A percentile compares a stretch with the other conserved stretches of the same genome.
Conservation (phyloP, 2,797 vertebrate genomes). For the Pterois miles region DNA sequence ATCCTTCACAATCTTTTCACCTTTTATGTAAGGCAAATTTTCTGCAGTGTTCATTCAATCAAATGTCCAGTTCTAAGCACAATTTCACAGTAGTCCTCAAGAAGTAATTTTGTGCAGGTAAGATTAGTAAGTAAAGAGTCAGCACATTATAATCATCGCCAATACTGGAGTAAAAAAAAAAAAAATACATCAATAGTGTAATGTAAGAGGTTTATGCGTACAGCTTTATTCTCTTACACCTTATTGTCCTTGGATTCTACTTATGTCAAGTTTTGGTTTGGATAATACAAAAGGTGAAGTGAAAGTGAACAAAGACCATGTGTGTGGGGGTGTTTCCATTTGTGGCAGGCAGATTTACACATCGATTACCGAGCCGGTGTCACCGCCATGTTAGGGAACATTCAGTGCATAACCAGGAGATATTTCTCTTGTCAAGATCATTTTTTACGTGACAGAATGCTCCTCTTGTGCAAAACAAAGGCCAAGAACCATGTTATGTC, state of each 20-base stretch:
- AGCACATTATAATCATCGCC: slow-evolving; percentile 48
- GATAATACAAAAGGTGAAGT: slow-evolving; percentile 35
- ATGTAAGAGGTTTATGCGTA: slow-evolving; percentile 19
- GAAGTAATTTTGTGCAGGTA: slow-evolving; percentile 39
- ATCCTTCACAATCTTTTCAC: background rate
- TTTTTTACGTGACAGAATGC: slow-evolving; percentile 58
- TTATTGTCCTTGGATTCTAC: slow-evolving; percentile 42
- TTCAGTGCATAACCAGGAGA: slow-evolving; percentile 54
- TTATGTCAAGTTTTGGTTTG: slow-evolving; percentile 23
- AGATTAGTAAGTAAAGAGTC: slow-evolving; percentile 57
- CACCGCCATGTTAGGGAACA: slow-evolving; percentile 37
- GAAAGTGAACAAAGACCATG: slow-evolving; percentile 24
- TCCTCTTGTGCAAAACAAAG: slow-evolving; percentile 49
- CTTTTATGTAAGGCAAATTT: slow-evolving; percentile 35
- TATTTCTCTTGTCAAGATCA: slow-evolving; percentile 60
- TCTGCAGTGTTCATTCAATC: slow-evolving; percentile 30
- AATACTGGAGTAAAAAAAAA: slow-evolving; percentile 15
- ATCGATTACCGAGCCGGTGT: slow-evolving; percentile 48
- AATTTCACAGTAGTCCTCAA: slow-evolving; percentile 37
- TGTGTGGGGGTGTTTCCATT: slow-evolving; percentile 15
- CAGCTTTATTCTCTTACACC: slow-evolving; percentile 29
- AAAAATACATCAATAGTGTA: slow-evolving; percentile 18
- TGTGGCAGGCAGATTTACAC: slow-evolving; percentile 53
- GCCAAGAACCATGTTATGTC: slow-evolving; percentile 32
- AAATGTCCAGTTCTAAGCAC: slow-evolving; percentile 47